A percentile compares a stretch with the other conserved stretches of the same genome.
These are phyloP conservation scores for Nannoperca obscura DNA, from an alignment of 2,797 vertebrate species.

Conservation along the genomic window DNA sequence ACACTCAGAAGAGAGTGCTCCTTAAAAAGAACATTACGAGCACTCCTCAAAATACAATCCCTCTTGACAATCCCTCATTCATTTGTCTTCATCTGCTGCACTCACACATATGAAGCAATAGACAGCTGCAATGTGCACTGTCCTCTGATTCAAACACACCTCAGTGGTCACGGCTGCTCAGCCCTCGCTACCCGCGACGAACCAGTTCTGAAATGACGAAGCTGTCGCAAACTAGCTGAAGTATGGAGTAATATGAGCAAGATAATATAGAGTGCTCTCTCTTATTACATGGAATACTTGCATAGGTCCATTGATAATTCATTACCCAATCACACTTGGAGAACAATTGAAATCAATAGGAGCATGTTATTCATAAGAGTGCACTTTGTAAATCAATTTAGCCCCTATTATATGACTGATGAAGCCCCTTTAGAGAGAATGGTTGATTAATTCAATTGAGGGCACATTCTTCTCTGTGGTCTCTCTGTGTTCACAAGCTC, in stretches of 20 bases:
- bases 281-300: constrained; percentile 23
- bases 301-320: constrained; percentile 56
- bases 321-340: constrained; percentile 66
- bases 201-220: constrained; percentile 24
- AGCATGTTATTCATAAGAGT: constrained; percentile 74
- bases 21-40: constrained; percentile 31
- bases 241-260: background rate
- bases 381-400: constrained; percentile 81
- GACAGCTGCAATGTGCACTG: constrained; percentile 24
- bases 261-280: background rate
- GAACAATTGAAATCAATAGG: constrained; percentile 76
- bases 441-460: constrained; percentile 74
- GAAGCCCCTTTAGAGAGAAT: constrained; percentile 74
- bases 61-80: constrained; percentile 30
- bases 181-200: constrained; percentile 6
- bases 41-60: background rate
- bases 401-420: constrained; percentile 76
- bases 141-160: constrained; percentile 26
- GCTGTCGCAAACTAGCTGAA: constrained; percentile 5
- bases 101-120: background rate
- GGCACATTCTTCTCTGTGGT: constrained; percentile 33
- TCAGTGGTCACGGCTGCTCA: constrained; percentile 5
- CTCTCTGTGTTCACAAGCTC: constrained; percentile 23
- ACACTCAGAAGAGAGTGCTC: background rate
- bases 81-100: background rate